Conservation (phyloP, 2,888 invertebrate species). For the Sussaba pulchella region DNA sequence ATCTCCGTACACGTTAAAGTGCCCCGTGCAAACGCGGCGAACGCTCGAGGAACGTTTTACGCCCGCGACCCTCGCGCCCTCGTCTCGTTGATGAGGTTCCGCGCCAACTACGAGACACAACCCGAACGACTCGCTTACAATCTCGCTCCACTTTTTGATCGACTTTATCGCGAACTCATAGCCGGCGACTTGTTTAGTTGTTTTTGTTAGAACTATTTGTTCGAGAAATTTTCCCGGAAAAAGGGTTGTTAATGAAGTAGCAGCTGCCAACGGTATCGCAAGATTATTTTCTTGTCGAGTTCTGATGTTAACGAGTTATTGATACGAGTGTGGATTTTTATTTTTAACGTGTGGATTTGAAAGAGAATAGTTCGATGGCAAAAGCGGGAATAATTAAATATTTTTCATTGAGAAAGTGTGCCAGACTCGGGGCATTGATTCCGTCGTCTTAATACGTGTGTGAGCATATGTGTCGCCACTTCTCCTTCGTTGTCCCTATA, state of each 20-base stretch:
- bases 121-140: neutral
- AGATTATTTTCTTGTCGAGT: neutral
- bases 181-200: neutral
- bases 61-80: constrained; percentile 71
- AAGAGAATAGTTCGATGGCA: too few species aligned
- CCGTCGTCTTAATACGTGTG: neutral
- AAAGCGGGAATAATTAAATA: too few species aligned
- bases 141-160: constrained; percentile 57
- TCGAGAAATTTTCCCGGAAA: neutral
- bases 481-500: too few species aligned
- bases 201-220: neutral
- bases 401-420: too few species aligned
- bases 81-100: constrained; percentile 66
- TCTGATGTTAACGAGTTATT: neutral
- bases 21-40: constrained; percentile 40
- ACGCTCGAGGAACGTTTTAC: constrained; percentile 71
- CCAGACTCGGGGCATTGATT: constrained; percentile 10
- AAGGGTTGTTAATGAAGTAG: too few species aligned
- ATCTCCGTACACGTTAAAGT: constrained; percentile 51
- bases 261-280: too few species aligned
- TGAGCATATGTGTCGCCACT: too few species aligned
- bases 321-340: neutral
- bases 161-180: constrained; percentile 6
- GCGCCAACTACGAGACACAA: constrained; percentile 26
- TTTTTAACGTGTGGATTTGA: too few species aligned